These are phyloP conservation scores for Blera fallax DNA, from an alignment of 2,888 invertebrate genomes.

Conservation along the genomic window DNA sequence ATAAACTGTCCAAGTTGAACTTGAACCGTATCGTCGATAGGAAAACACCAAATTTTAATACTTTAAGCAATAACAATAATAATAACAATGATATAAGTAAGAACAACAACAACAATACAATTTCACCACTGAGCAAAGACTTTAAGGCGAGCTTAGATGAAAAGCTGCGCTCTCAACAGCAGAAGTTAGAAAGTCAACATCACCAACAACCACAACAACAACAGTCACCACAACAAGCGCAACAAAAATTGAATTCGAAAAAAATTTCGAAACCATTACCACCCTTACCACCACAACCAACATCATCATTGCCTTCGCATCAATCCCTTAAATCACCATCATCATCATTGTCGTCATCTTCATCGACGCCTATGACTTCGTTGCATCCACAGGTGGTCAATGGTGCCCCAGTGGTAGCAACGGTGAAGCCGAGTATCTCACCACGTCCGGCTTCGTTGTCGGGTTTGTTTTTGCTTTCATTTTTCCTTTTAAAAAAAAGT, in stretches of 20 bases:
- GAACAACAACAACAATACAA: slow-evolving; percentile 47
- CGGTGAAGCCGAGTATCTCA: slow-evolving; percentile 80
- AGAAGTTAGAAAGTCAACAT: slow-evolving; percentile 58
- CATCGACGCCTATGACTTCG: slow-evolving; percentile 64
- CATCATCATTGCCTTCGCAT: slow-evolving; percentile 66
- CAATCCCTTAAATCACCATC: slow-evolving; percentile 63
- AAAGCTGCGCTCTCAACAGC: slow-evolving; percentile 67
- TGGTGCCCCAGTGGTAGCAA: slow-evolving; percentile 70
- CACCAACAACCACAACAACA: slow-evolving; percentile 50
- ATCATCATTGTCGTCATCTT: slow-evolving; percentile 69
- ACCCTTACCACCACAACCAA: slow-evolving; percentile 58
- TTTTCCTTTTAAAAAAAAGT: slow-evolving; percentile 73
- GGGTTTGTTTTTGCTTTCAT: slow-evolving; percentile 79
- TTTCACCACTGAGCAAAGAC: slow-evolving; percentile 73
- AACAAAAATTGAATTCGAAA: slow-evolving; percentile 63
- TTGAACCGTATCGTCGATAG: slow-evolving; percentile 70
- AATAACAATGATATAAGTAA: slow-evolving; percentile 57
- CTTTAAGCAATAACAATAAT: slow-evolving; percentile 67
- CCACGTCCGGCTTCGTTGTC: slow-evolving; percentile 82
- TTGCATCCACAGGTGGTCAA: slow-evolving; percentile 65
- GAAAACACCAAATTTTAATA: slow-evolving; percentile 68
- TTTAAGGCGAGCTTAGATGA: slow-evolving; percentile 73
- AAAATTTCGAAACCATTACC: slow-evolving; percentile 68
- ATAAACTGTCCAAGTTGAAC: slow-evolving; percentile 63
- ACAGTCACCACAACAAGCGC: slow-evolving; percentile 48